A percentile compares a stretch with the other conserved stretches of the same genome.
Evolutionary conservation across 2,888 invertebrate genomes (phyloP).

Genomic region (Synergus japonicus): DNA sequence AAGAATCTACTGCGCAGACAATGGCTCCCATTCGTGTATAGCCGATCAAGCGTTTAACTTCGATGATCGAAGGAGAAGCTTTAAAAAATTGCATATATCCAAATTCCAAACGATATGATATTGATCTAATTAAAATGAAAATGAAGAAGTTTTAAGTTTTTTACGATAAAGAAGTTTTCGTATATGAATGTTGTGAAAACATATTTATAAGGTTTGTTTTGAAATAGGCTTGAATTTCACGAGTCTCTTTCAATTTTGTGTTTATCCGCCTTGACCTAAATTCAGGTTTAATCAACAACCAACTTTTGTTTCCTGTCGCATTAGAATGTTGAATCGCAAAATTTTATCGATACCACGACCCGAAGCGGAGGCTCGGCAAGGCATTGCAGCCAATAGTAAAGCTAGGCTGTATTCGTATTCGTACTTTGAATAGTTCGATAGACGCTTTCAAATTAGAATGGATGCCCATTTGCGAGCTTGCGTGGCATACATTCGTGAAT

Average conservation of each 20-base stretch:
- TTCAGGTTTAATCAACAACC: slow-evolving; percentile 28
- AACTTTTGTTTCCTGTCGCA: slow-evolving; percentile 30
- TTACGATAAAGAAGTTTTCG: neutral
- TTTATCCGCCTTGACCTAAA: slow-evolving; percentile 35
- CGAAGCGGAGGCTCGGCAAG: slow-evolving; percentile 10
- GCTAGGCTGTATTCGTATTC: slow-evolving; percentile 49
- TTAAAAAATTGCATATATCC: too few species aligned
- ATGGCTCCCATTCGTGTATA: too few species aligned
- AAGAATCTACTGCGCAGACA: too few species aligned
- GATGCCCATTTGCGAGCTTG: slow-evolving; percentile 61
- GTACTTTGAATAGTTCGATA: slow-evolving; percentile 67
- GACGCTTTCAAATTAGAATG: slow-evolving; percentile 67
- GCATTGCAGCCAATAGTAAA: slow-evolving; percentile 6
- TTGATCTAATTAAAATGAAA: neutral
- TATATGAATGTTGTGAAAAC: neutral
- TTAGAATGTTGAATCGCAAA: slow-evolving; percentile 32
- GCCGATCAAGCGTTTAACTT: too few species aligned
- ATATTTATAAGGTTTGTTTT: neutral
- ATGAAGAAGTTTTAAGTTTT: too few species aligned
- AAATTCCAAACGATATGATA: neutral
- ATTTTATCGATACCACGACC: slow-evolving; percentile 33
- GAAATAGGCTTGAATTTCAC: slow-evolving; percentile 6
- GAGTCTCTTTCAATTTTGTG: slow-evolving; percentile 14
- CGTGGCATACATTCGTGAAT: slow-evolving; percentile 74
- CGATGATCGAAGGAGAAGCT: too few species aligned